Evolutionary conservation across 2,113 vertebrate species (phyloP).

Genomic region (Calidris pygmaea): DNA sequence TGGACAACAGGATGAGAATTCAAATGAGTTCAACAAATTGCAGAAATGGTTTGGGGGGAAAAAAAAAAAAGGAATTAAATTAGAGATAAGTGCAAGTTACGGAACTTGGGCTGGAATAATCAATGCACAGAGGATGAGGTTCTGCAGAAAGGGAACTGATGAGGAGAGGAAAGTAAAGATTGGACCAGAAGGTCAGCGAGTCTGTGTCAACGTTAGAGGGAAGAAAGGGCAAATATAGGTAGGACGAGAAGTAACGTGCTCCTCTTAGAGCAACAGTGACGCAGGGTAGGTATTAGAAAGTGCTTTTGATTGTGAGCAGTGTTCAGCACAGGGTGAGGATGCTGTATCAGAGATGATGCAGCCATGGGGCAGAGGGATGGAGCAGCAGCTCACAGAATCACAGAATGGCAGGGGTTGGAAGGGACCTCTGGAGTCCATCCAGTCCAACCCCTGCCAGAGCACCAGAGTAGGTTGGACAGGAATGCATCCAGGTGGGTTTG

Average conservation of each 20-base stretch:
- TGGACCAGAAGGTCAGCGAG: background rate
- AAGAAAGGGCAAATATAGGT: background rate
- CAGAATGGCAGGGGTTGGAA: background rate
- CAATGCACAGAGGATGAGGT: background rate
- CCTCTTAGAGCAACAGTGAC: background rate
- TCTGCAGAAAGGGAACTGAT: background rate
- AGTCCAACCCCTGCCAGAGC: too few species aligned
- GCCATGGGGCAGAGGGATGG: background rate
- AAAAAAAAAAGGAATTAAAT: background rate
- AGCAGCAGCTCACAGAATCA: background rate
- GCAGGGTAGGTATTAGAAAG: background rate
- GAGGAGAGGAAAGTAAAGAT: background rate
- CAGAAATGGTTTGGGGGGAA: background rate
- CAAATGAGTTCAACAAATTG: background rate
- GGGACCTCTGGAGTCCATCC: background rate
- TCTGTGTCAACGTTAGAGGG: background rate
- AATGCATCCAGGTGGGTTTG: background rate
- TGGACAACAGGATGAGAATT: background rate
- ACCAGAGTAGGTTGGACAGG: background rate
- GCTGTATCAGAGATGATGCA: background rate
- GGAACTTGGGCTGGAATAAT: background rate
- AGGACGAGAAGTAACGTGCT: background rate
- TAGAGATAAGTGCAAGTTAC: background rate
- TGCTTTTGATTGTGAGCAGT: background rate
- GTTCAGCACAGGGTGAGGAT: background rate